Base-by-base conservation (phyloP, 2,113 vertebrate genomes). In the Dipodomys stephensi region DNA sequence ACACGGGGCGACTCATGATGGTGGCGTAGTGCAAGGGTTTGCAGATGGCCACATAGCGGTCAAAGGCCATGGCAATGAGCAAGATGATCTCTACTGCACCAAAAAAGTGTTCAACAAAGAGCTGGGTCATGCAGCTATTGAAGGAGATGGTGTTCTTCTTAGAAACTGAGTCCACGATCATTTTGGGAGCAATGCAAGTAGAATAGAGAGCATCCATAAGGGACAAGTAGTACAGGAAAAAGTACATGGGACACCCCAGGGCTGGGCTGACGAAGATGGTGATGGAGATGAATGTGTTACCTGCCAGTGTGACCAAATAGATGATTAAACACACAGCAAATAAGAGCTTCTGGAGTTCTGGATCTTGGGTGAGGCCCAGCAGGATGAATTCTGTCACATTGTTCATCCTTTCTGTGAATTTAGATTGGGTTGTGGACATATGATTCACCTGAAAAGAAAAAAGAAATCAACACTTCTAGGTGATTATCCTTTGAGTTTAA, bases 131-230 rank as follows among this genome's bases (percentile, higher is more conserved):
- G 65, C 76, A 89, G 32, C 84, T 65, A n/a, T 64, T 85, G 93
- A 93, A 95, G 20, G 80, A 96, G 28, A 95, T 93, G 18, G 53
- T 89, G 57, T 71, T 93, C 13, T 64, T 65, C 44, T 83, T 22
- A 78, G 92, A 82, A 60, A 94, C 57, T 35, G 91, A 62, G 65
- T 94, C 91, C 62, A 64, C 67, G 44, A 95, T 81, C 94, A 93
- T 83, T 78, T 78, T 91, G 71, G 94, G 94, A 15, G 28, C 72
- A 72, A 86, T 89, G 71, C 46, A 90, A 39, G 91, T 91, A 65
- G 93, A 91, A 57, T 91, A 96, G 49, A 89, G 88, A 35, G 23
- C 77, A 46, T 93, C 93, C 74, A 79, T n/a, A 49, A 96, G 57
- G 22, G 93, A 86, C 39, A 94, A 73, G 30, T 46, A 89, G 35